Conservation (phyloP, 2,113 vertebrate genomes). For the Ramphastos sulfuratus region DNA sequence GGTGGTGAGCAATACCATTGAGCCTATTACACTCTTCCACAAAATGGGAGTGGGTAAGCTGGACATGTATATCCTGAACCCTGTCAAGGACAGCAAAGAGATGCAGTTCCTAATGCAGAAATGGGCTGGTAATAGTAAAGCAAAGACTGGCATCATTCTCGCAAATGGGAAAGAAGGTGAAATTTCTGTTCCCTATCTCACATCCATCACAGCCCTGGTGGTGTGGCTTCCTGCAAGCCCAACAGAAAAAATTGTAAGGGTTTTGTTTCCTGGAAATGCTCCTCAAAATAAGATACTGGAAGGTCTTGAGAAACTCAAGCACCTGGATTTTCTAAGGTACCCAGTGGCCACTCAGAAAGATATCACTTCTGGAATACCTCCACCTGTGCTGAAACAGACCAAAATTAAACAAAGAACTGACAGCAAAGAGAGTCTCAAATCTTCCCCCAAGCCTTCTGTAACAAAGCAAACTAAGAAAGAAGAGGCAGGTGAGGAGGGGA, state of each 20-base stretch:
- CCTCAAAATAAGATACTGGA: conserved; percentile 98
- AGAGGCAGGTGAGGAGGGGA: conserved; percentile 79
- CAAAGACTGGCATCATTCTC: conserved; percentile 94
- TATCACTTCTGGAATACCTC: conserved; percentile 82
- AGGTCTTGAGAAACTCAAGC: conserved; percentile 94
- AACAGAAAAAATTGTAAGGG: conserved; percentile 94
- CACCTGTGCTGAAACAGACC: conserved; percentile 88
- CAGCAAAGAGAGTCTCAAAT: conserved; percentile 96
- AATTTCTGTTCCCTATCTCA: conserved; percentile 97
- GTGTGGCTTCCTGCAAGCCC: conserved; percentile 96
- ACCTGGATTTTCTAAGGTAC: conserved; percentile 93
- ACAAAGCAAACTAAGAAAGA: conserved; percentile 87
- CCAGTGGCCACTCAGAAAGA: conserved; percentile 96
- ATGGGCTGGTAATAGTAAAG: conserved; percentile 98
- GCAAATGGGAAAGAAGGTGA: conserved; percentile 95
- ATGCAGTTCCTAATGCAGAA: conserved; percentile 99
- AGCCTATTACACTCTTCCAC: conserved; percentile 96
- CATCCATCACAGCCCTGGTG: conserved; percentile 94
- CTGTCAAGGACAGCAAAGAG: conserved; percentile 98
- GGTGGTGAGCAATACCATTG: conserved; percentile 90
- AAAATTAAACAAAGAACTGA: conserved; percentile 94
- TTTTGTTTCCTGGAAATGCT: conserved; percentile 97
- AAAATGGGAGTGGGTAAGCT: conserved; percentile 96
- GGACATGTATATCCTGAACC: conserved; percentile 97
- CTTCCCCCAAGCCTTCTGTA: conserved; percentile 82